A percentile compares a stretch with the other conserved stretches of the same genome.
These are phyloP conservation scores for Girardia tigrina DNA, from an alignment of 2,888 invertebrate genomes.

Conservation along the genomic window DNA sequence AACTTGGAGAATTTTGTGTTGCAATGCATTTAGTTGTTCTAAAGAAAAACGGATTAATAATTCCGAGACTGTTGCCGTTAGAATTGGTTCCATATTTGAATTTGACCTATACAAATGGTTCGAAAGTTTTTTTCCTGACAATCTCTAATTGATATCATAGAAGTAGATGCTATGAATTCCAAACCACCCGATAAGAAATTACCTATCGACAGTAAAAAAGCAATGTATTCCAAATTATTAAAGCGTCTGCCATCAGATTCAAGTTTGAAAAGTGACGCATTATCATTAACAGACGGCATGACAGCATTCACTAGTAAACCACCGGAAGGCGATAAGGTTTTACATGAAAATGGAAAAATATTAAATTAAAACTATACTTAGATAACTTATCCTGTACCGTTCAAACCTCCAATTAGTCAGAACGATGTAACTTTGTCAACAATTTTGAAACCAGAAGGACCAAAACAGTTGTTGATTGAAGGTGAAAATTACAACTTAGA, in stretches of 20 bases:
- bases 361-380: neutral
- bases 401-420: neutral
- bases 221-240: neutral
- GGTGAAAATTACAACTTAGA: no score
- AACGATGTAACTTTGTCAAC: neutral
- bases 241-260: conserved; percentile 1
- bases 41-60: conserved; percentile 1
- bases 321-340: conserved; percentile 1
- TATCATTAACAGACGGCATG: conserved; percentile 11
- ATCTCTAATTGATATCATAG: neutral
- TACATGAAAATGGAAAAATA: neutral
- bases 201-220: neutral
- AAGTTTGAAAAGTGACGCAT: conserved; percentile 2
- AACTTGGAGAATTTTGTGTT: conserved; percentile 11
- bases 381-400: neutral
- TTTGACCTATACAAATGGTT: neutral
- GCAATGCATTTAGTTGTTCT: conserved; percentile 7
- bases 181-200: neutral
- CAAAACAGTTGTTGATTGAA: neutral
- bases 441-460: neutral
- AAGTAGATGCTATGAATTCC: neutral
- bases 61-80: neutral
- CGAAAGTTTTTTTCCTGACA: neutral
- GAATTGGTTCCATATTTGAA: neutral
- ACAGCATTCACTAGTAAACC: conserved; percentile 10